Base-by-base conservation (phyloP, 64 coral and sea anemone species). In the Montipora efflorescens region DNA sequence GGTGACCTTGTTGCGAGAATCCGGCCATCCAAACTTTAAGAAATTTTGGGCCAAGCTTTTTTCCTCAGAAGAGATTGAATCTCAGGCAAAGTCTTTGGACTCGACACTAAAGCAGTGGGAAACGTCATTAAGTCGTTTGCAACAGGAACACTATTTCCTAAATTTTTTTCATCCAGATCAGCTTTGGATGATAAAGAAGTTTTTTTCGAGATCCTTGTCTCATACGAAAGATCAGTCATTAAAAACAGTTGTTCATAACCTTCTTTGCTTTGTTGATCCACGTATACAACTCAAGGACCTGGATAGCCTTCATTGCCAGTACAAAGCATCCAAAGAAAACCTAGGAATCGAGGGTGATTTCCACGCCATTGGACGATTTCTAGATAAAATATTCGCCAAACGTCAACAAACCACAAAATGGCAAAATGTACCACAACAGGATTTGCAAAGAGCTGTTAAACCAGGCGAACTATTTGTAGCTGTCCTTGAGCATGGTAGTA, bases 151-250 rank as follows among this genome's bases (percentile, higher is more conserved):
- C 59, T 92, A 88, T 85, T 98, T 85, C 28, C 80, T 98, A 16
- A 98, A 98, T 67, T 98, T 80, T 76, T 98, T 95, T n/a, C 93
- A 94, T 47, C 85, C 96, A 5, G 91, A 90, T 79, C 91, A 96
- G 67, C 95, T 96, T 50, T 93, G 87, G 80, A 69, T 81, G 46
- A 51, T 97, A 4, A 55, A 90, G 6, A 88, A 49, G 44, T 81
- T 64, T 74, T 83, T 62, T 57, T 82, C 47, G 12, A 67, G 13
- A 61, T 4, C 69, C 88, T 75, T 61, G 55, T 45, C 64, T 69
- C 75, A 59, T 67, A 78, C 47, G 13, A 53, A 53, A 90, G 36
- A 52, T 59, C 80, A 45, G 43, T 2, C 16, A 71, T 58, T 43
- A 43, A 59, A 51, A 15, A 23, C 82, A 5, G 23, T 77, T 55